A percentile compares a stretch with the other conserved stretches of the same genome.
These are phyloP conservation scores for Sesia apiformis DNA, from an alignment of 2,888 invertebrate genomes.

Conservation along the genomic window DNA sequence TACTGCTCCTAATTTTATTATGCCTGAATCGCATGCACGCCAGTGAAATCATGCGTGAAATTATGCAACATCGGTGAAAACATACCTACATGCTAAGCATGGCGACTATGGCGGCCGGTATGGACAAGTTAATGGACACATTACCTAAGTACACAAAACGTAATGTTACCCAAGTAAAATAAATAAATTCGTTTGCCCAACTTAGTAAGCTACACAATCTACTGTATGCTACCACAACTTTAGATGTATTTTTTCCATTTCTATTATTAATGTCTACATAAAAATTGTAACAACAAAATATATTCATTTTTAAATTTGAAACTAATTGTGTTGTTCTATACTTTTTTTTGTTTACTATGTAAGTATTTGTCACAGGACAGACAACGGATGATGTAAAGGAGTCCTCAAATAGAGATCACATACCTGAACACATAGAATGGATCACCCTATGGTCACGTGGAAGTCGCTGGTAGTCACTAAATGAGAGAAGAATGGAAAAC, in stretches of 20 bases:
- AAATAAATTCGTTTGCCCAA: background rate
- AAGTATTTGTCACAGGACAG: too few relatives aligned
- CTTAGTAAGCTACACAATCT: too few relatives aligned
- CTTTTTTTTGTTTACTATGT: too few relatives aligned
- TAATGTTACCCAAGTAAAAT: background rate
- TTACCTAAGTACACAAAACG: background rate
- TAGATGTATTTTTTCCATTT: too few relatives aligned
- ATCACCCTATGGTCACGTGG: too few relatives aligned
- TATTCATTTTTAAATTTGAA: background rate
- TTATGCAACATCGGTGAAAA: constrained; percentile 49
- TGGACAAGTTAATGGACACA: background rate
- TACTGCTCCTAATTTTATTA: background rate
- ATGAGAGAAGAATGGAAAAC: too few relatives aligned
- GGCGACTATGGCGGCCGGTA: background rate
- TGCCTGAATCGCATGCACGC: constrained; percentile 16
- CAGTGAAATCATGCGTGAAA: constrained; percentile 35
- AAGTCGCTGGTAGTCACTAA: too few relatives aligned
- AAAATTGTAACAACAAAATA: background rate
- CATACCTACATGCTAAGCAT: constrained; percentile 9
- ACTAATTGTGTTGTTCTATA: too few relatives aligned
- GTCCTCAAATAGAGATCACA: too few relatives aligned
- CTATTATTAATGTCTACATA: background rate
- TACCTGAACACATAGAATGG: too few relatives aligned
- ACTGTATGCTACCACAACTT: too few relatives aligned
- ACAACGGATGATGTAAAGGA: too few relatives aligned